Base-by-base conservation (phyloP, 2,888 invertebrate genomes). In the Rotaria macrura region DNA sequence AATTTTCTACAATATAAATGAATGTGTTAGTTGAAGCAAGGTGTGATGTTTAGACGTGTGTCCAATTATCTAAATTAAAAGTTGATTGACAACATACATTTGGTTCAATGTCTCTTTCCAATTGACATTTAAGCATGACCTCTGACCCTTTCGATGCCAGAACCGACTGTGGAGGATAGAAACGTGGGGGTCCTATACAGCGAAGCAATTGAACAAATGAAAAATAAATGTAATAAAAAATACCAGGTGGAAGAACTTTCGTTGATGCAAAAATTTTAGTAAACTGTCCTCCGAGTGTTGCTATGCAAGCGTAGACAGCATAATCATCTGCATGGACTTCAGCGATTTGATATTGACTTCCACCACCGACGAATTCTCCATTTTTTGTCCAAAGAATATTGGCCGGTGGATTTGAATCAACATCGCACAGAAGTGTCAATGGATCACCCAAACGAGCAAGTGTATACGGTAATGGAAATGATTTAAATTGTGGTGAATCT, bases 81-180 rank as follows among this genome's bases (percentile, higher is more conserved):
- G 20, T 1, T 57, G 0, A 5, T 29, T 57, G 2, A 57, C 10
- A n/a, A 43, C 43, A 25, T 84, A 86, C 86, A 43, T 12, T 49
- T 38, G 84, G 84, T 74, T 86, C 84, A 25, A 84, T 84, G n/a
- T 86, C 84, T 55, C 84, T 84, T 84, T 86, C 84, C 17, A 86
- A 55, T 49, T 52, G 29, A 57, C 86, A 86, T 79, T 85, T 47
- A n/a, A 86, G 47, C 6, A 79, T 38, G 29, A 74, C 86, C 47
- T 55, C 74, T 10, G 55, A 34, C 17, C 86, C 84, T 38, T 38
- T 72, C 10, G 74, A 84, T 9, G 52, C 57, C 4, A 55, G 47
- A 43, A 84, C 74, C 14, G 74, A 17, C 20, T 40, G 43, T 10
- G 74, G 54, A 74, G 84, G 43, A 38, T 79, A 54, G 34, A 86